Evolutionary conservation across 2,888 invertebrate genomes (phyloP).

Genomic region (Philopedon plagiatum): DNA sequence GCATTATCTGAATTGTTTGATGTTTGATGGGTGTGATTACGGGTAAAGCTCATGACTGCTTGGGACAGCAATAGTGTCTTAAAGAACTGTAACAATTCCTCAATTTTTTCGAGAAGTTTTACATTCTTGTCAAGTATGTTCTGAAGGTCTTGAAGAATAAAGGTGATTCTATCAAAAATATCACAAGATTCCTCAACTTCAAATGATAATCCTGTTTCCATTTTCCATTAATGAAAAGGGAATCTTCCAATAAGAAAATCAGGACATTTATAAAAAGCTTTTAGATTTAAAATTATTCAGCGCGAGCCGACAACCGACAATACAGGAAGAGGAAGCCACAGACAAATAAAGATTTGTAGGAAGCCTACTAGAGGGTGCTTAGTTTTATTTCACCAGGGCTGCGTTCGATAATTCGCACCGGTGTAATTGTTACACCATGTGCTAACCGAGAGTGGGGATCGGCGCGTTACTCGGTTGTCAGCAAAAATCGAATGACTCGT

Average conservation of each 20-base stretch:
- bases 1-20: conserved; percentile 18
- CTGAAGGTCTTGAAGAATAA: neutral
- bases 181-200: neutral
- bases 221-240: neutral
- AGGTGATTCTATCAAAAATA: conserved; percentile 2
- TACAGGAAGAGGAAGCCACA: no score
- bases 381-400: no score
- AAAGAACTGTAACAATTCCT: conserved; percentile 3
- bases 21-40: neutral
- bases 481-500: no score
- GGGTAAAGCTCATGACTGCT: neutral
- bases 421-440: no score
- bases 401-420: no score
- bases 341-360: no score
- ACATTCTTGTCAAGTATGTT: neutral
- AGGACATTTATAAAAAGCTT: neutral
- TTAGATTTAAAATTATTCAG: neutral
- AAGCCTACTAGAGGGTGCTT: no score
- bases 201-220: neutral
- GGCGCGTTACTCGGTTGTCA: no score
- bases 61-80: neutral
- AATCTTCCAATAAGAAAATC: no score
- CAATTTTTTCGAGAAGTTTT: conserved; percentile 10
- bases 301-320: neutral
- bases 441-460: no score